Evolutionary conservation across 2,888 invertebrate genomes (phyloP).

Genomic region (Camptogramma bilineatum): DNA sequence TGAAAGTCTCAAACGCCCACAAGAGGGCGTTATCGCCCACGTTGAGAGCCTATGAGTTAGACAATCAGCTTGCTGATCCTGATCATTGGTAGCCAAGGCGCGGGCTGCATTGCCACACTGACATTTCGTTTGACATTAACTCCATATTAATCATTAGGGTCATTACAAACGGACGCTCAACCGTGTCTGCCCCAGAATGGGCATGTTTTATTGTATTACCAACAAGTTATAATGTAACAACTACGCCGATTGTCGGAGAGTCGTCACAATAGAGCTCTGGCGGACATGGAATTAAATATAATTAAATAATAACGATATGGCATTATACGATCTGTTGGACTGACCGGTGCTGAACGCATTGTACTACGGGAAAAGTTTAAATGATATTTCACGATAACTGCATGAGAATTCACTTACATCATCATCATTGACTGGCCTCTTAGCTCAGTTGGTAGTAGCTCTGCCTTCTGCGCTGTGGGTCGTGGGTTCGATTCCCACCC

Average conservation of each 20-base stretch:
- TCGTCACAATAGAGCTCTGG: slow-evolving; percentile 19
- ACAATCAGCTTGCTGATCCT: no score
- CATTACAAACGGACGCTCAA: background rate
- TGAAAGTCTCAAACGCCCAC: no score
- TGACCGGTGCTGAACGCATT: slow-evolving; percentile 15
- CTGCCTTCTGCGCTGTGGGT: no score
- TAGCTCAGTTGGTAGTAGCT: no score
- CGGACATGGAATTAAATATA: slow-evolving; percentile 31
- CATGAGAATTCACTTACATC: background rate
- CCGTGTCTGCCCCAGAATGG: background rate
- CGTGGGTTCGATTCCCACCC: no score
- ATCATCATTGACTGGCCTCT: background rate
- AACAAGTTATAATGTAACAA: slow-evolving; percentile 24
- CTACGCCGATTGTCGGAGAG: slow-evolving; percentile 15
- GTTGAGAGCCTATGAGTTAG: no score
- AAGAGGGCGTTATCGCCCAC: no score
- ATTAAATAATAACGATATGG: slow-evolving; percentile 32
- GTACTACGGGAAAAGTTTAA: background rate
- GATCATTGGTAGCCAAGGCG: no score
- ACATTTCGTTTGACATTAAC: background rate
- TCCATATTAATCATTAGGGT: background rate
- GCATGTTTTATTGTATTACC: slow-evolving; percentile 1
- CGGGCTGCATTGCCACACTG: background rate
- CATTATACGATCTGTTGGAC: slow-evolving; percentile 21
- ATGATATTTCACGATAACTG: background rate